phyloP scores from a whole-genome alignment of 2,888 invertebrate species.

The Criorhina ranunculi region DNA sequence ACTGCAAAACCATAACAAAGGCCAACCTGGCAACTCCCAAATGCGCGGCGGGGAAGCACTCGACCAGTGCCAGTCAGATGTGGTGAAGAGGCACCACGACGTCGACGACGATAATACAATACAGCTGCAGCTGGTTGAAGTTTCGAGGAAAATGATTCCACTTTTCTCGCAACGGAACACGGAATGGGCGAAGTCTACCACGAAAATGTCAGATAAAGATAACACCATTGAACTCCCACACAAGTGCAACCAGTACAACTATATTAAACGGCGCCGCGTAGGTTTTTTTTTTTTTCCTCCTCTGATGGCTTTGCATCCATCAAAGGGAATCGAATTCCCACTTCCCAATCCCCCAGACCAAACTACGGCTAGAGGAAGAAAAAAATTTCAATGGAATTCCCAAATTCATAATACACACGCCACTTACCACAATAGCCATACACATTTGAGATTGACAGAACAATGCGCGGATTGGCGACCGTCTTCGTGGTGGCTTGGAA shows the following conservation, averaged over 20 bases:
- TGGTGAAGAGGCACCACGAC: slow-evolving; percentile 14
- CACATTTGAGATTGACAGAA: slow-evolving; percentile 87
- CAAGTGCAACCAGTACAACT: slow-evolving; percentile 11
- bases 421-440: slow-evolving; percentile 94
- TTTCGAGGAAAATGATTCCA: neutral
- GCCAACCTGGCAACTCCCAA: slow-evolving; percentile 21
- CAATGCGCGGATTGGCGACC: slow-evolving; percentile 68
- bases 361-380: neutral
- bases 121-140: slow-evolving; percentile 14
- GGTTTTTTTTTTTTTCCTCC: slow-evolving; percentile 7
- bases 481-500: slow-evolving; percentile 55
- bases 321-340: slow-evolving; percentile 15
- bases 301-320: neutral
- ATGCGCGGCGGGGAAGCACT: neutral
- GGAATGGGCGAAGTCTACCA: slow-evolving; percentile 53
- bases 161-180: neutral
- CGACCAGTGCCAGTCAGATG: neutral
- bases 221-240: neutral
- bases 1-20: neutral
- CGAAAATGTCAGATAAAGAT: slow-evolving; percentile 32
- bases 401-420: neutral
- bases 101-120: neutral
- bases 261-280: slow-evolving; percentile 14
- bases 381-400: slow-evolving; percentile 11
- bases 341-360: neutral